These are phyloP conservation scores for Dendroctonus ponderosae DNA, from an alignment of 1,140 invertebrate species.

Conservation along the genomic window DNA sequence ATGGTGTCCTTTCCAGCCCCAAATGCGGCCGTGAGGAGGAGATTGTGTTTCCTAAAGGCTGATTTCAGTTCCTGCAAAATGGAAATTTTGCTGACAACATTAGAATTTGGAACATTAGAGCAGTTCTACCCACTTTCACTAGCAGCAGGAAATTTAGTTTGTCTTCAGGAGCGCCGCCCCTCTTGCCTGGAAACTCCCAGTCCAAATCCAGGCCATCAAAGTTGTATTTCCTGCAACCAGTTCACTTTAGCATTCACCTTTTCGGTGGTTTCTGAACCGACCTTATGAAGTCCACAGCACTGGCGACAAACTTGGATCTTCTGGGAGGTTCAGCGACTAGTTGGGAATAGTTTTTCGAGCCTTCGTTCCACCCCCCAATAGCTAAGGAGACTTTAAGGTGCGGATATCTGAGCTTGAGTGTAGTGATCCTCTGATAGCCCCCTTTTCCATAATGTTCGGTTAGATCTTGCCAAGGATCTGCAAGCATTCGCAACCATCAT, in stretches of 20 bases:
- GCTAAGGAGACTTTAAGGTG: constrained; percentile 75
- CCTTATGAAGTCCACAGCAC: constrained; percentile 63
- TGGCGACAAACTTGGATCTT: constrained; percentile 64
- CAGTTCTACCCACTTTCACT: constrained; percentile 60
- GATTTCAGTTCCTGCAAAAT: constrained; percentile 60
- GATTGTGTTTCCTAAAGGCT: constrained; percentile 59
- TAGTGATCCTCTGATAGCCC: constrained; percentile 67
- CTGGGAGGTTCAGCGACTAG: constrained; percentile 61
- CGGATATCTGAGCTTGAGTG: constrained; percentile 66
- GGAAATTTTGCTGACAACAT: too few species aligned
- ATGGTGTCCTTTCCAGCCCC: constrained; percentile 70
- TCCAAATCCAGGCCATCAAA: constrained; percentile 85
- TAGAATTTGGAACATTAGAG: neutral
- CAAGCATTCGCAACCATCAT: neutral
- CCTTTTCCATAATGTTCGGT: constrained; percentile 72
- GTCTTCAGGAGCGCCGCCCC: constrained; percentile 71
- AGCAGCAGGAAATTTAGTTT: constrained; percentile 74
- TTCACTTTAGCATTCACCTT: neutral
- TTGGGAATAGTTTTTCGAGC: constrained; percentile 74
- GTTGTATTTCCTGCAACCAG: constrained; percentile 59
- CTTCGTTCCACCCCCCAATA: constrained; percentile 88
- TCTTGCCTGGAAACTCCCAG: constrained; percentile 78
- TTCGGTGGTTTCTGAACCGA: constrained; percentile 43
- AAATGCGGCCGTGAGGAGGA: constrained; percentile 74
- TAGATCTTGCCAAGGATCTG: constrained; percentile 74